Base-by-base conservation (phyloP, 1,140 invertebrate species). In the Eurosta solidaginis region DNA sequence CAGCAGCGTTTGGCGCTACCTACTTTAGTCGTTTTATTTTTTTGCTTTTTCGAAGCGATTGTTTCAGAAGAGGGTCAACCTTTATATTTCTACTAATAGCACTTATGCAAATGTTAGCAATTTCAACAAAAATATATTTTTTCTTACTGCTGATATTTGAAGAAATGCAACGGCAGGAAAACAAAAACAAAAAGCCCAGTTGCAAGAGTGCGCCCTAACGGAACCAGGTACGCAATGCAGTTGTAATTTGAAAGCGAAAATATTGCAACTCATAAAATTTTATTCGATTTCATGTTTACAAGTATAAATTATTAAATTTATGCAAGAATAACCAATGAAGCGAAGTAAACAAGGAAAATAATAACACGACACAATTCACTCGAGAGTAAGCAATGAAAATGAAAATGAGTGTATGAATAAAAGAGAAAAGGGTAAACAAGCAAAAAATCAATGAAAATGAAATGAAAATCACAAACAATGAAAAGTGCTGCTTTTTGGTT, bases 221-320 rank as follows among this genome's bases (percentile, higher is more conserved):
- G 59, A n/a, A 68, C 59, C 59, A 68, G 59, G 59, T 68, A 68
- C 59, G 59, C 59, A 68, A 20, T 68, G 59, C 59, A 42, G 59
- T 68, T 68, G 59, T 68, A 68, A 68, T 68, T 68, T 68, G 40
- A 68, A 68, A 68, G 59, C 33, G 59, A 68, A 68, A 68, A 68
- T 42, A 68, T 68, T 68, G 33, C 59, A 68, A 68, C 59, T 68
- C 59, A 22, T 68, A 68, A 68, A 68, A 68, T 68, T 68, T 68
- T 68, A 68, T 68, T 68, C 33, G 59, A 68, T 68, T 68, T 68
- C 59, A 68, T 68, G 59, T 68, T 68, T 68, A 68, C 59, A 36
- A 52, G 49, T 68, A 27, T n/a, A n/a, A 68, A 42, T 68, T 68
- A 68, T 68, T 68, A 68, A 68, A 40, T 42, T n/a, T n/a, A 68